Percentiles rank a stretch among this genome's conserved stretches.
phyloP scores from a whole-genome alignment of 1,140 invertebrate species.

The Aphelinus atriplicis region DNA sequence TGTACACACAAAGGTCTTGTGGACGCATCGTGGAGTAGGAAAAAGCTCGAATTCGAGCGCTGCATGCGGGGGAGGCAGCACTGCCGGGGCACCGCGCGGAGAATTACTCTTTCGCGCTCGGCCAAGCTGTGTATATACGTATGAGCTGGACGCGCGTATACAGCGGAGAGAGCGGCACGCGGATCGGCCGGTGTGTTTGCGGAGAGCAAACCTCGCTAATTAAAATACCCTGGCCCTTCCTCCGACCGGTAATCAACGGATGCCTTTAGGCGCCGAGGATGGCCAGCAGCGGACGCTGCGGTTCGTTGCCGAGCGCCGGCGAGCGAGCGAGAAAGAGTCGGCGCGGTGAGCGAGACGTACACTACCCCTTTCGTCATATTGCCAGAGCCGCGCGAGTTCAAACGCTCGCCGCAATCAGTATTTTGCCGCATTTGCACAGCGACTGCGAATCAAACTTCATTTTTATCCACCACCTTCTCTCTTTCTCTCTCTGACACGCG shows the following conservation, averaged over 20 bases:
- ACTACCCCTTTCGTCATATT: constrained; percentile 43
- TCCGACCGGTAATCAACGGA: constrained; percentile 60
- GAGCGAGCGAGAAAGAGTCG: constrained; percentile 8
- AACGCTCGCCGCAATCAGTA: constrained; percentile 49
- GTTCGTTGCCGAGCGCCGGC: constrained; percentile 31
- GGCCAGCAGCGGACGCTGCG: constrained; percentile 54
- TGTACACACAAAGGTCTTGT: constrained; percentile 9
- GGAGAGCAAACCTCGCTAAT: constrained; percentile 63
- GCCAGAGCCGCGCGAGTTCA: constrained; percentile 34
- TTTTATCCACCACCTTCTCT: constrained; percentile 39
- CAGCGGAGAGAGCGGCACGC: neutral
- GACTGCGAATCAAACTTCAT: constrained; percentile 48
- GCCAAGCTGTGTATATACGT: neutral
- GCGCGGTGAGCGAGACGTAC: constrained; percentile 9
- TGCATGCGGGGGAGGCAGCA: too few species aligned
- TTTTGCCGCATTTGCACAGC: constrained; percentile 45
- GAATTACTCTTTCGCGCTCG: neutral
- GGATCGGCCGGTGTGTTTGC: constrained; percentile 52
- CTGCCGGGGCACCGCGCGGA: neutral
- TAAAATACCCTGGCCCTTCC: constrained; percentile 62
- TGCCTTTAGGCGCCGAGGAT: constrained; percentile 58
- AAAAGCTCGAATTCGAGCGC: neutral
- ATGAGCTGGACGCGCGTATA: neutral
- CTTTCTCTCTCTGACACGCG: constrained; percentile 2
- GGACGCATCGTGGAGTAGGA: neutral